A percentile compares a stretch with the other conserved stretches of the same genome.
Evolutionary conservation across 2,113 vertebrate species (phyloP).

Genomic region (Mobula birostris): DNA sequence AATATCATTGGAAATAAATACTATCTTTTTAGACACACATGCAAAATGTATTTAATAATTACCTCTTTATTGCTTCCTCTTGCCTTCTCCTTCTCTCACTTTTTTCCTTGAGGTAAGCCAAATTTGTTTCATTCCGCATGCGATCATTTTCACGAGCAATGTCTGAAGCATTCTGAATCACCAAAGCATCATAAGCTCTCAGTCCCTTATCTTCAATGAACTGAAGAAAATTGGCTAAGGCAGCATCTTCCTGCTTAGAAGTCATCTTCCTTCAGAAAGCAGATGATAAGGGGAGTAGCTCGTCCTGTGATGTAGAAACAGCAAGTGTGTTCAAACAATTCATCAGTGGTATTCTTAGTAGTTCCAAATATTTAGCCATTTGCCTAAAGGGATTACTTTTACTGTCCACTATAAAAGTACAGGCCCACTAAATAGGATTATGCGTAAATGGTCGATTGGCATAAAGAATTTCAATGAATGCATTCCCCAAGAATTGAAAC

Average conservation of each 20-base stretch:
- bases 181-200: conserved; percentile 84
- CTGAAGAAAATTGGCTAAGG: conserved; percentile 77
- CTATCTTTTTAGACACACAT: background rate
- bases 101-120: conserved; percentile 89
- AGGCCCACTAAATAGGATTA: background rate
- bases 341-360: background rate
- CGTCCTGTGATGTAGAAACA: conserved; percentile 60
- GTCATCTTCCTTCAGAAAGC: conserved; percentile 84
- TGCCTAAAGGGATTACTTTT: background rate
- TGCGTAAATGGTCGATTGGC: background rate
- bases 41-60: conserved; percentile 42
- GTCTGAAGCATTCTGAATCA: conserved; percentile 96
- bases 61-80: conserved; percentile 90
- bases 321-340: background rate
- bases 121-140: conserved; percentile 82
- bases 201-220: conserved; percentile 91
- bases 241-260: conserved; percentile 78
- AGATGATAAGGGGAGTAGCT: conserved; percentile 59
- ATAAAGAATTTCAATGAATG: background rate
- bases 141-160: conserved; percentile 94
- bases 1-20: background rate
- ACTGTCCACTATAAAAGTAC: background rate
- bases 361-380: background rate
- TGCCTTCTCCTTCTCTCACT: conserved; percentile 85
- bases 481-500: background rate